Evolutionary conservation across 2,113 vertebrate species (phyloP), one percentile per base, ranked within the genome.

Genomic region (Oryzias javanicus): DNA sequence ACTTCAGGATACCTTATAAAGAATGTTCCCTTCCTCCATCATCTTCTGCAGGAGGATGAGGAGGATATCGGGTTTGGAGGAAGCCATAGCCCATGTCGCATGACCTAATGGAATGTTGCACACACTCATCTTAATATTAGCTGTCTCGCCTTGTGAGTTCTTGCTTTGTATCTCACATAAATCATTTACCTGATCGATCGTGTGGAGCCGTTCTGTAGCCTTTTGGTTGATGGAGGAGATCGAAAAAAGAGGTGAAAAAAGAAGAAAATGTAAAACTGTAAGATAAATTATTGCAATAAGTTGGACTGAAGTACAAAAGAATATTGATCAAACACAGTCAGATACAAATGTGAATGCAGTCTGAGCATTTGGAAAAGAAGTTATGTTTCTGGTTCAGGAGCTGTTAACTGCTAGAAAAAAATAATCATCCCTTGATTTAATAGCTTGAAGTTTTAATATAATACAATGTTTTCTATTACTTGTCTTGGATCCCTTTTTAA

Each of bases 71-170:
- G 97, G 96, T 85, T 99, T 99, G 72, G 96, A 98, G 25, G 97
- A 98, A 58, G 97, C 97, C 97, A 99, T 98, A n/a, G 97, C 96
- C 97, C 97, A 99, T 0, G 97, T 98, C 54, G 97, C 97, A 15
- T 98, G 97, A 89, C 97, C 97, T 99, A 89, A 86, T 86, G 65
- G 84, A 25, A 14, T 4, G 48, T 41, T 12, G 49, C 44, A 67
- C 45, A 83, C 65, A 80, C 73, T 70, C 66, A 63, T 79, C 70
- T 63, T 65, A 62, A 44, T 67, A 7, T 56, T 35, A 22, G 14
- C 41, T 22, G 49, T 51, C 53, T 76, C n/a, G 0, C 14, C 44
- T 27, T 6, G 50, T 76, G 56, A 35, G 54, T 18, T 51, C 70
- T 46, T 17, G 40, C 40, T 57, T 50, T 42, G 42, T 53, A 53